Base-by-base conservation (phyloP, 2,797 vertebrate genomes). In the Ctenochaetus hawaiiensis region DNA sequence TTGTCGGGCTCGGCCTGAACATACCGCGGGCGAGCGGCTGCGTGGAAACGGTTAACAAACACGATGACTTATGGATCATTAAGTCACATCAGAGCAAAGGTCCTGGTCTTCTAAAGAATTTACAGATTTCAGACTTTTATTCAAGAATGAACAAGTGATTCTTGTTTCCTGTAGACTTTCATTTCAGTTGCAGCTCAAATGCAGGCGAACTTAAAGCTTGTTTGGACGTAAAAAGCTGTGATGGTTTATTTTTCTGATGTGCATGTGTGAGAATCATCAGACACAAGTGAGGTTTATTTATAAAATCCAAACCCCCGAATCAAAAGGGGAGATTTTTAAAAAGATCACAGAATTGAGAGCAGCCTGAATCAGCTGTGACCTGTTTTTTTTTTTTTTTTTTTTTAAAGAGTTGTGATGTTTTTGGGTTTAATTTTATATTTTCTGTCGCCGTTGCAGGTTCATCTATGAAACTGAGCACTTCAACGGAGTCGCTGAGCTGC, bases 381-480 rank as follows among this genome's bases (percentile, higher is more conserved):
- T 26, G 26, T 26, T 26, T 26, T 26, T 26, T 26, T 26, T 26
- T 26, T 26, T 26, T 26, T 10, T 54, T 30, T 52, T 48, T 30
- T 47, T 54, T 58, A 34, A 65, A 20, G 23, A 22, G 16, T 6
- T 49, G 37, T 18, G 30, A 20, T 8, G 8, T 56, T 34, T 11
- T 3, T 13, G 13, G 18, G 30, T 66, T 72, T 69, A 6, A 47
- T 39, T 6, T 39, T 6, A 9, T 54, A 5, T 41, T 75, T 63
- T 62, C 10, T 47, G 37, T 85, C 56, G 22, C 37, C 61, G 20
- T 67, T 80, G 80, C 85, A 99, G 98, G 95, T 99, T 98, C 95
- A 97, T 99, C 90, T 99, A 99, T 91, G 98, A 99, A 96, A 99
- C 97, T 0, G 98, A 99, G 65, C 98, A 97, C 92, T 99, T 99